Base-by-base conservation (phyloP, 2,888 invertebrate genomes). In the Dicycla oo region DNA sequence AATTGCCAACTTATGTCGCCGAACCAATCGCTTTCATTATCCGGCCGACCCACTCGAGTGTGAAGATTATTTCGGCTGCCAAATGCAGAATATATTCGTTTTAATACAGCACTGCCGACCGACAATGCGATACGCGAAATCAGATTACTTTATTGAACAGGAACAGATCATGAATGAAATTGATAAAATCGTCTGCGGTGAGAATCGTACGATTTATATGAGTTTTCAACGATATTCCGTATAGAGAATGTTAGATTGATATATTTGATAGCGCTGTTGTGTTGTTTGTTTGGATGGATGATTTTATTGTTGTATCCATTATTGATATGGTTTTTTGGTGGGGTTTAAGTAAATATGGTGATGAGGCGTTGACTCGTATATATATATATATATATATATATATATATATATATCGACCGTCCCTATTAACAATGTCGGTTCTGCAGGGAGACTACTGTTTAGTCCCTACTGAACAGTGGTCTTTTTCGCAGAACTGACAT, bases 1-100 rank as follows among this genome's bases (percentile, higher is more conserved):
- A 94, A 94, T 94, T 94, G 94, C 91, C 89, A 93, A 94, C 93
- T 94, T 94, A 93, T 94, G 94, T 94, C 91, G 88, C 86, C 86
- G 89, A 86, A 87, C 89, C 91, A 89, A 93, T 93, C 92, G 90
- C 89, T 92, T 93, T 87, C 89, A 88, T 94, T 92, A 94, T 91
- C 91, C 91, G 88, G 80, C 85, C 88, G 88, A 87, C 87, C 88
- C 92, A 90, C 80, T 90, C 88, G 90, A 88, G 88, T 91, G 93
- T 91, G 90, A 92, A 93, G 92, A 94, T 94, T 93, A 93, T 93
- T 93, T 92, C 91, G 88, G 85, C 91, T 92, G 93, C 92, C 92
- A 92, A 92, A 92, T 91, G 91, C 92, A 93, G 89, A 87, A 85
- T 88, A 86, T 88, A 82, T 83, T 81, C 80, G 80, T 83, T 83